Evolutionary conservation across 2,888 invertebrate species (phyloP), one percentile per base, ranked within the genome.

Genomic region (Caenorhabditis virilis): DNA sequence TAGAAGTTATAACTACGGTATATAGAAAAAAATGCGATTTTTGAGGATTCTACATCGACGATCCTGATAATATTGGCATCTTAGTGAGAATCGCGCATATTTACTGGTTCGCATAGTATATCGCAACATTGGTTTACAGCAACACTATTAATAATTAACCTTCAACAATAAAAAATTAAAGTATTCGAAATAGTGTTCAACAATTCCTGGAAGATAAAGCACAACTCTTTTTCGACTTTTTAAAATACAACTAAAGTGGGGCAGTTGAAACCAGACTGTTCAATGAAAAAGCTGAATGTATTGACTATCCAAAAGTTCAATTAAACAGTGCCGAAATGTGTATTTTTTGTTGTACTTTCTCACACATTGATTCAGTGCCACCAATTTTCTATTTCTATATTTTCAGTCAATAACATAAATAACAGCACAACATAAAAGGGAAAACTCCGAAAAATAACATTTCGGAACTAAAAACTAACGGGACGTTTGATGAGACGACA

Each of bases 401-500:
- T n/a, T n/a, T n/a, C n/a, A n/a, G n/a, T n/a, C n/a, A n/a, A n/a
- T n/a, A n/a, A n/a, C n/a, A n/a, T n/a, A n/a, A n/a, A n/a, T n/a
- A n/a, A n/a, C n/a, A n/a, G 42, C 16, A 42, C 25, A 30, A 22
- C 16, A 30, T 30, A n/a, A n/a, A n/a, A 36, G n/a, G 5, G n/a
- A 36, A 36, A 5, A 36, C 4, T 11, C 4, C 9, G 36, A 36
- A 36, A 36, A 5, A 15, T 36, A 36, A 36, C 5, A 11, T 36
- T 39, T 20, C 39, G 6, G 39, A 27, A 45, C 27, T 23, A 7
- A 36, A 45, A 52, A 65, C 62, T 43, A 2, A 72, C 69, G 69
- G 69, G 15, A 72, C 64, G 42, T 69, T 65, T 18, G 72, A 69
- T 13, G 72, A 72, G 7, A 72, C 72, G n/a, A 69, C 69, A 11